These are phyloP conservation scores for Orthonychiurus folsomi DNA, from an alignment of 2,888 invertebrate species.

Conservation along the genomic window DNA sequence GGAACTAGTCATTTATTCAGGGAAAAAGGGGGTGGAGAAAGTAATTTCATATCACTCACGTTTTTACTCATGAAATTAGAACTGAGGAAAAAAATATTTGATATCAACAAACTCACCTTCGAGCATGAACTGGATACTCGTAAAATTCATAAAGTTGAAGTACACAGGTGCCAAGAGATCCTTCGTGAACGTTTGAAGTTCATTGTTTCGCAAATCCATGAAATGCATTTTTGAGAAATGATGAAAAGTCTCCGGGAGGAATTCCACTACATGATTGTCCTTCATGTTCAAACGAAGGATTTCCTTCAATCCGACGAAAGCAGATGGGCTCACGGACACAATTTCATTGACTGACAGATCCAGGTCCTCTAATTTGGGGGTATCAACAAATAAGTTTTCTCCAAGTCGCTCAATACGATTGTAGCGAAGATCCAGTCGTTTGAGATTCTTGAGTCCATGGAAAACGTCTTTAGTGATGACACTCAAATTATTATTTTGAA, in stretches of 20 bases:
- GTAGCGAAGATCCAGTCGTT: constrained; percentile 61
- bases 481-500: constrained; percentile 51
- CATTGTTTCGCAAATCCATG: constrained; percentile 67
- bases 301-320: constrained; percentile 65
- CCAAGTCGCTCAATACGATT: constrained; percentile 69
- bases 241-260: constrained; percentile 62
- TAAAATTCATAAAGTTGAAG: constrained; percentile 61
- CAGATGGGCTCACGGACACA: constrained; percentile 63
- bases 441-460: constrained; percentile 63
- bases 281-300: constrained; percentile 62
- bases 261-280: constrained; percentile 63
- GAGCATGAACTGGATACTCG: constrained; percentile 62
- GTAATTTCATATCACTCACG: too few species aligned
- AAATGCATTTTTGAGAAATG: constrained; percentile 63
- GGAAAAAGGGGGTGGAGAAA: neutral
- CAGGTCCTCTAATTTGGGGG: constrained; percentile 63
- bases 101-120: constrained; percentile 61
- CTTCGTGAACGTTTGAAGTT: constrained; percentile 64
- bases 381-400: constrained; percentile 67
- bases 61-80: too few species aligned
- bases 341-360: constrained; percentile 52
- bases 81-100: too few species aligned
- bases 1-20: neutral
- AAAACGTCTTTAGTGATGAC: constrained; percentile 68
- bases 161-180: constrained; percentile 68